Base-by-base conservation (phyloP, 2,888 invertebrate species). In the Anagyrus pseudococci region DNA sequence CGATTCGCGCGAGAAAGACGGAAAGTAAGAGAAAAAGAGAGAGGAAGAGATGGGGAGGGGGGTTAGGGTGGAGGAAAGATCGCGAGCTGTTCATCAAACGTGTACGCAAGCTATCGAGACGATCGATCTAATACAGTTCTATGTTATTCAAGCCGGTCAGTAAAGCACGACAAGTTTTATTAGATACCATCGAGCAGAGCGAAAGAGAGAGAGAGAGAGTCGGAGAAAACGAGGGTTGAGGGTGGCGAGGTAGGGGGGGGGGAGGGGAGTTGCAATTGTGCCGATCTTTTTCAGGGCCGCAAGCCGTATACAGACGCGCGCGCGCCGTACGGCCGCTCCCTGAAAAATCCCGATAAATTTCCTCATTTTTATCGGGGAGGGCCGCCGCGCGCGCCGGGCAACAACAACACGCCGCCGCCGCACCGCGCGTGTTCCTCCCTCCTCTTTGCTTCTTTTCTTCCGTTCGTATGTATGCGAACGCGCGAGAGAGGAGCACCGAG, bases 281-380 rank as follows among this genome's bases (percentile, higher is more conserved):
- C 58, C 61, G 58, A 61, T 58, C 44, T 62, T 58, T 58, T 55
- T 64, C 50, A 41, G n/a, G n/a, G n/a, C n/a, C n/a, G n/a, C n/a
- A n/a, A n/a, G n/a, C n/a, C n/a, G n/a, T n/a, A n/a, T n/a, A n/a
- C n/a, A n/a, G n/a, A n/a, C n/a, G n/a, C n/a, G n/a, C n/a, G n/a
- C n/a, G n/a, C n/a, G n/a, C n/a, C n/a, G n/a, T 13, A 59, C 40
- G 47, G 22, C 23, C 50, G 57, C 13, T 49, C 49, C 48, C 33
- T 62, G 62, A 62, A 62, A 66, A 66, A 62, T 62, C 66, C 13
- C 66, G 60, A 66, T 66, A 66, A 66, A 62, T 66, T 62, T 66
- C 40, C 53, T 62, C 49, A 57, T 58, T 62, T 66, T 66, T 66
- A 66, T 62, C 54, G n/a, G n/a, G n/a, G n/a, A n/a, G n/a, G n/a